These are phyloP conservation scores for Heliconius erato DNA, from an alignment of 2,888 invertebrate species.

Conservation along the genomic window DNA sequence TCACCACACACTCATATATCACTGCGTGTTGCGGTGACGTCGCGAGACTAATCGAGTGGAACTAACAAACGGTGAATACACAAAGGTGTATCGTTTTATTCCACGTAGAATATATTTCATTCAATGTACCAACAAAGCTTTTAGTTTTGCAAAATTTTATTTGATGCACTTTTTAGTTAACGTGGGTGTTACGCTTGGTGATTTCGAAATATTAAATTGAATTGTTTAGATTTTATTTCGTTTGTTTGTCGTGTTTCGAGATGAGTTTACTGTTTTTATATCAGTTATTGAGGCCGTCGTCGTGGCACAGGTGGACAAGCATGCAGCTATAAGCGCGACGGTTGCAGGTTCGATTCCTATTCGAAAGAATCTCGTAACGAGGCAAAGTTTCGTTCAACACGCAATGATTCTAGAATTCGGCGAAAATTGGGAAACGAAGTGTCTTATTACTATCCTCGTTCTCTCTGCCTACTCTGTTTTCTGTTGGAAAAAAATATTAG, in stretches of 20 bases:
- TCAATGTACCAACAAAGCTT: conserved; percentile 10
- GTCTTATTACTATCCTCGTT: too few relatives aligned
- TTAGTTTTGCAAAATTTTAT: conserved; percentile 12
- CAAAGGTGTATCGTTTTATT: conserved; percentile 39
- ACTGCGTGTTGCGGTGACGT: conserved; percentile 43
- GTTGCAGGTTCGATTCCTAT: too few relatives aligned
- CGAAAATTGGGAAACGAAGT: too few relatives aligned
- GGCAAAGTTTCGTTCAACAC: too few relatives aligned
- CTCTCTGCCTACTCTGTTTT: too few relatives aligned
- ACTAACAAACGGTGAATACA: conserved; percentile 45
- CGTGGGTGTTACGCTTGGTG: not conserved
- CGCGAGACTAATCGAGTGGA: conserved; percentile 45
- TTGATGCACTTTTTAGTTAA: conserved; percentile 1
- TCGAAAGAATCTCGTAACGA: too few relatives aligned
- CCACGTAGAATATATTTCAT: conserved; percentile 16
- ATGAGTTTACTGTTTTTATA: not conserved
- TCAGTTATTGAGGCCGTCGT: not conserved
- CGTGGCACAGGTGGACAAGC: too few relatives aligned
- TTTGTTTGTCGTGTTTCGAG: too few relatives aligned
- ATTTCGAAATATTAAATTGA: not conserved
- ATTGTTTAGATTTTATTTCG: too few relatives aligned
- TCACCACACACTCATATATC: conserved; percentile 39
- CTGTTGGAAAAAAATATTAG: too few relatives aligned
- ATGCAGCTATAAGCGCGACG: too few relatives aligned
- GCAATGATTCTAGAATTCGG: too few relatives aligned